Evolutionary conservation across 2,888 invertebrate species (phyloP).

Genomic region (Clostera curtula): DNA sequence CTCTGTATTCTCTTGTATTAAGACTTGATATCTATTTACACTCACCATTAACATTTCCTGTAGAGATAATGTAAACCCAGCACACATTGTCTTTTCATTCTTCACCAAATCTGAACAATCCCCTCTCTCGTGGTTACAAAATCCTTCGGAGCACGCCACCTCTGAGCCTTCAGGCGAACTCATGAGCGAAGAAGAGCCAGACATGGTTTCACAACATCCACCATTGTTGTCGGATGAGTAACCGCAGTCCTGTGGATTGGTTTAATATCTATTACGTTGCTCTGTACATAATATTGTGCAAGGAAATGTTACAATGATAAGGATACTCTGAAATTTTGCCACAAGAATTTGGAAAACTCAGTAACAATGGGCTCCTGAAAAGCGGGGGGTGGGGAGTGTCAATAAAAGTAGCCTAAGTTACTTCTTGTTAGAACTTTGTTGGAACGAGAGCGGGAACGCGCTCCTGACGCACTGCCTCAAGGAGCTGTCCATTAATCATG

Average conservation of each 20-base stretch:
- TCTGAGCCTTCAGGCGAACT: constrained; percentile 94
- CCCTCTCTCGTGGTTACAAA: constrained; percentile 84
- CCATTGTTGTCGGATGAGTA: constrained; percentile 91
- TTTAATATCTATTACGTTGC: too few species aligned
- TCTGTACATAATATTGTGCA: too few species aligned
- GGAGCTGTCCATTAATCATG: too few species aligned
- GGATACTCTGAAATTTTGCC: too few species aligned
- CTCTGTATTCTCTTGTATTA: background rate
- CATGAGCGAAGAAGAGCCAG: constrained; percentile 83
- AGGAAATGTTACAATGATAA: too few species aligned
- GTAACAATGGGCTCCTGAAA: too few species aligned
- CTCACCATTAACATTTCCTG: constrained; percentile 88
- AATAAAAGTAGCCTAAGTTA: too few species aligned
- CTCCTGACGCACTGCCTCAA: too few species aligned
- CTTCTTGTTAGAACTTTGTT: too few species aligned
- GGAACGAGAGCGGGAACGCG: too few species aligned
- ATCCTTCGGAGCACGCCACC: constrained; percentile 90
- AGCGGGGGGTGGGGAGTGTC: too few species aligned
- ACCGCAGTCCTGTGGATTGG: constrained; percentile 92
- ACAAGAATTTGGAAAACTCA: too few species aligned
- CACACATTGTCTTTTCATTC: constrained; percentile 54
- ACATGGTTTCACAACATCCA: constrained; percentile 79
- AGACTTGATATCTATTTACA: constrained; percentile 8
- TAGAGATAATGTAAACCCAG: constrained; percentile 77
- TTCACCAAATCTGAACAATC: constrained; percentile 59